Percentiles rank a stretch among this genome's conserved stretches.
phyloP scores from a whole-genome alignment of 2,113 vertebrate genomes.

The Lepus americanus region DNA sequence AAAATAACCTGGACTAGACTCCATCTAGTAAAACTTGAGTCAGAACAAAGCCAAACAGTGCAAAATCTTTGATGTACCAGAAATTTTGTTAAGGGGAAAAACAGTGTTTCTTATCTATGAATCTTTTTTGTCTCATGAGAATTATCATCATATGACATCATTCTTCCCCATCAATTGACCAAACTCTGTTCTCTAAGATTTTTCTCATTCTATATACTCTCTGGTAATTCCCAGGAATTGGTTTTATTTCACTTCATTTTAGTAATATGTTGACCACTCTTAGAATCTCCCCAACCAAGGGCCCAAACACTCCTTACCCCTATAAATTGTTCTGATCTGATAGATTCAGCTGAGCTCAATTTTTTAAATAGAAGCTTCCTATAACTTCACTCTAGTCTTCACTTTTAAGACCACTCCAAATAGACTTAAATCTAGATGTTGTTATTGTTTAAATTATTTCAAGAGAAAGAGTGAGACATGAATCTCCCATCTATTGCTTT shows the following conservation, averaged over 20 bases:
- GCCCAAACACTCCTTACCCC: not conserved
- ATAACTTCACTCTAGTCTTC: not conserved
- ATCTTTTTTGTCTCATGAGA: not conserved
- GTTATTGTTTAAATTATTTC: too few species aligned
- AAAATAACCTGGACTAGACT: not conserved
- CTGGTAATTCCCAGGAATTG: not conserved
- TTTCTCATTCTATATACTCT: not conserved
- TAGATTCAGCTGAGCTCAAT: not conserved
- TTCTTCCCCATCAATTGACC: not conserved
- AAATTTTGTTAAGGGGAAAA: not conserved
- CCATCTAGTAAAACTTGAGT: not conserved
- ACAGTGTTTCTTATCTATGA: not conserved
- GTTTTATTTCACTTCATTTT: not conserved
- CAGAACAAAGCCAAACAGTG: not conserved
- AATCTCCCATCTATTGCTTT: too few species aligned
- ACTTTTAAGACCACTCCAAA: slow-evolving; percentile 31
- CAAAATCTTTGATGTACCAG: not conserved
- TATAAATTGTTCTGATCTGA: not conserved
- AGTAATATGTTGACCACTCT: not conserved
- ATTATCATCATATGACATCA: not conserved
- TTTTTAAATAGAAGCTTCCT: slow-evolving; percentile 8
- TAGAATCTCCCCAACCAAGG: not conserved
- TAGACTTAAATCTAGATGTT: not conserved
- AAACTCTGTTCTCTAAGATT: not conserved
- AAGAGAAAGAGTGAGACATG: too few species aligned